Evolutionary conservation across 2,113 vertebrate genomes (phyloP).

Genomic region (Acanthochromis polyacanthus): DNA sequence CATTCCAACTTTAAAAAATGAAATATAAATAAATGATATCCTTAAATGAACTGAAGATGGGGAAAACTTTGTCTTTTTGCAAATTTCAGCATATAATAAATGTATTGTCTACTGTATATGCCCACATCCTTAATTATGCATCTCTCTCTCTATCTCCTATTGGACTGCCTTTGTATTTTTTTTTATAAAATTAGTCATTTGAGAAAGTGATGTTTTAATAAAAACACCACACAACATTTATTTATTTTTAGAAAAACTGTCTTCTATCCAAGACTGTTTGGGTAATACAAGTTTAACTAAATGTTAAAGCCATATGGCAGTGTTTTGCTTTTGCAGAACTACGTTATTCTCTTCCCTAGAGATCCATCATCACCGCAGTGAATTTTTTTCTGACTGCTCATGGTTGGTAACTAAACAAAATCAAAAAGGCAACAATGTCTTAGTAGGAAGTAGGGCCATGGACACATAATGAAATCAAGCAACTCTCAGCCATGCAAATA

Average conservation of each 20-base stretch:
- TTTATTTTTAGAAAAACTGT: constrained; percentile 5
- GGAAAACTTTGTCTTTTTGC: too few relatives aligned
- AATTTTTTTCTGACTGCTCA: neutral
- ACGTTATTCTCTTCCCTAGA: neutral
- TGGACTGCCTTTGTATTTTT: too few relatives aligned
- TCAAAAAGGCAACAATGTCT: neutral
- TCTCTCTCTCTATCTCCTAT: too few relatives aligned
- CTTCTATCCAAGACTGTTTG: constrained; percentile 1
- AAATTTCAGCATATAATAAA: too few relatives aligned
- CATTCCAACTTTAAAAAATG: neutral
- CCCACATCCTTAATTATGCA: too few relatives aligned
- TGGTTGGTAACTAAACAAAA: constrained; percentile 27
- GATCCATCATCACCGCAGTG: constrained; percentile 7
- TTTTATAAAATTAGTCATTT: too few relatives aligned
- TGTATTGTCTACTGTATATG: too few relatives aligned
- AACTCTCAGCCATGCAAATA: neutral
- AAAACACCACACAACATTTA: constrained; percentile 2
- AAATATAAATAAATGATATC: too few relatives aligned
- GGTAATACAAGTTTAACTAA: constrained; percentile 31
- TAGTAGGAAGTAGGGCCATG: neutral
- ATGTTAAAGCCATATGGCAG: constrained; percentile 25
- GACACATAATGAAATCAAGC: neutral
- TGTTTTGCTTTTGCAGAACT: constrained; percentile 26
- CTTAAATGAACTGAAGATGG: neutral
- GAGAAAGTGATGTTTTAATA: constrained; percentile 1